These are phyloP conservation scores for Esox lucius DNA, from an alignment of 2,797 vertebrate species.

Conservation along the genomic window DNA sequence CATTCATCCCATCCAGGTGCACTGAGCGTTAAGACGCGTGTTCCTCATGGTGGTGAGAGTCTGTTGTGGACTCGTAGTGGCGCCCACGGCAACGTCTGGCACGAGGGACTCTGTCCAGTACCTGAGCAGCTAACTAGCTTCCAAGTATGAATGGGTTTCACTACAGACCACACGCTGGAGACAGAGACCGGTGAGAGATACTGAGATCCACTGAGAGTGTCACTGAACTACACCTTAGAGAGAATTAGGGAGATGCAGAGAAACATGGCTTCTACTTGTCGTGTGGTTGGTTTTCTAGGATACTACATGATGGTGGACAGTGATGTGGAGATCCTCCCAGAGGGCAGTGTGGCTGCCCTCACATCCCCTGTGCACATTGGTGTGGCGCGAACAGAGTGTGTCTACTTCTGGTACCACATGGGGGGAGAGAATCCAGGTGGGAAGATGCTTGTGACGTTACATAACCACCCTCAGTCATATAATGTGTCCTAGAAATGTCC, in stretches of 20 bases:
- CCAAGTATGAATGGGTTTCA: constrained; percentile 66
- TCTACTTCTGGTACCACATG: constrained; percentile 89
- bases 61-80: constrained; percentile 81
- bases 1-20: constrained; percentile 67
- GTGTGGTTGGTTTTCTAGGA: constrained; percentile 63
- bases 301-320: constrained; percentile 84
- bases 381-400: constrained; percentile 63
- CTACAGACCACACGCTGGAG: constrained; percentile 79
- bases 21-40: constrained; percentile 76
- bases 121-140: constrained; percentile 61
- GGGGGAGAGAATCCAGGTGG: constrained; percentile 67
- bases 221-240: too few species aligned
- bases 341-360: constrained; percentile 54
- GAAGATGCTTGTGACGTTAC: background rate
- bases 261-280: background rate
- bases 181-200: constrained; percentile 73
- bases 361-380: constrained; percentile 68
- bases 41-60: constrained; percentile 40
- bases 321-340: constrained; percentile 55
- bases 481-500: too few species aligned
- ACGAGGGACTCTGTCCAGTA: constrained; percentile 72
- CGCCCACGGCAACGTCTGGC: constrained; percentile 86
- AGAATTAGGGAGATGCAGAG: background rate
- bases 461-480: background rate
- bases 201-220: background rate